Base-by-base conservation (phyloP, 2,888 invertebrate species). In the Scaptomyza polygonia region DNA sequence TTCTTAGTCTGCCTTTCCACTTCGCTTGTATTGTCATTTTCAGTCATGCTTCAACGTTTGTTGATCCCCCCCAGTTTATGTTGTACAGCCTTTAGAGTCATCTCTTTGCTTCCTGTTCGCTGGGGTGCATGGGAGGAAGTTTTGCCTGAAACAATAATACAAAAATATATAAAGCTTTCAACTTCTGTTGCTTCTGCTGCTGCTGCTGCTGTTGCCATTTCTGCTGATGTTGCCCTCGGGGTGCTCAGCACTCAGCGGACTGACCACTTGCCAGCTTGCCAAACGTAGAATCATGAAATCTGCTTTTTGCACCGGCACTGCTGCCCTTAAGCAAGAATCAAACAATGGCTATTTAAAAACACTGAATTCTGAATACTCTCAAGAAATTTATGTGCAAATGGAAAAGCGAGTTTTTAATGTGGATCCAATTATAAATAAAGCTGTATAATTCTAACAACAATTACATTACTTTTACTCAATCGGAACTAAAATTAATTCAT, bases 241-340 rank as follows among this genome's bases (percentile, higher is more conserved):
- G 53, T 56, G 18, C 30, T 61, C 54, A 36, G 73, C 51, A 39
- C 56, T 67, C 65, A 40, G 57, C 59, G 59, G 61, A 78, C 70
- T 79, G 78, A 79, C 78, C 78, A 79, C 78, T 79, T 79, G 79
- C 64, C 79, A 76, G 76, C 67, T 76, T 56, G n/a, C 59, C 67
- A 77, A 71, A 62, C 52, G 68, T 62, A 75, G 39, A 39, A 39
- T 67, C 58, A 64, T 64, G 51, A 67, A 78, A 78, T 78, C 75
- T 75, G 72, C 9, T 39, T 68, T 78, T 75, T 66, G 58, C 66
- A 64, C 63, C 65, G 78, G 62, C 58, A 65, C 12, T 44, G 69
- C 12, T 44, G 69, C 49, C 76, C 77, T 32, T 8, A 61, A 55
- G 74, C 67, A 59, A 47, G 14, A 25, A 25, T 27, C 36, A 53